Conservation (phyloP, 2,888 invertebrate species). For the Drosophila subquinaria region DNA sequence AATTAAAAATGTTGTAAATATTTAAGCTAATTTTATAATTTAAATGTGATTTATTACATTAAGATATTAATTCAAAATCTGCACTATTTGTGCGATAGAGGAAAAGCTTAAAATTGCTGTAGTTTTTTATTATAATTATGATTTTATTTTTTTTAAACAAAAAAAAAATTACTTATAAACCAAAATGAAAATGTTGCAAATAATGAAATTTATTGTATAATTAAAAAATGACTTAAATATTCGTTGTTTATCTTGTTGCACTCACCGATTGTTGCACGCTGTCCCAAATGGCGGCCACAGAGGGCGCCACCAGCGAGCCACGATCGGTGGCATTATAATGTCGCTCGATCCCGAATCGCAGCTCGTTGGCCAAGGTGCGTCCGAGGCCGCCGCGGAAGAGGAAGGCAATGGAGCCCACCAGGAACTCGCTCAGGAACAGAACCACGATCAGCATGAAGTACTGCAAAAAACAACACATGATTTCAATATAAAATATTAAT, state of each 20-base stretch:
- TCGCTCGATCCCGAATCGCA: slow-evolving; percentile 89
- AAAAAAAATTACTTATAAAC: too few species aligned
- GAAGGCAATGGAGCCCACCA: slow-evolving; percentile 91
- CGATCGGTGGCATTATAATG: slow-evolving; percentile 89
- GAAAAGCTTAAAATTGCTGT: not conserved
- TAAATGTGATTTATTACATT: too few species aligned
- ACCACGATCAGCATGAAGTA: slow-evolving; percentile 92
- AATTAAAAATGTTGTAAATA: too few species aligned
- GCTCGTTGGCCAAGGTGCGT: slow-evolving; percentile 88
- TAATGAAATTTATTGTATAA: too few species aligned
- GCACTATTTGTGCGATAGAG: too few species aligned
- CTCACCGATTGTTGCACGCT: slow-evolving; percentile 88
- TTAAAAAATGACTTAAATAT: too few species aligned
- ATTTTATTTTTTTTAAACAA: too few species aligned
- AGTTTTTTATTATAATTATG: too few species aligned
- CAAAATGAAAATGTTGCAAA: too few species aligned
- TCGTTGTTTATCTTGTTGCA: not conserved
- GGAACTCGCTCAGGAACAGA: slow-evolving; percentile 91
- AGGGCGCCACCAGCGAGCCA: slow-evolving; percentile 86
- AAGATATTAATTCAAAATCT: too few species aligned
- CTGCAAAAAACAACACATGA: slow-evolving; percentile 86
- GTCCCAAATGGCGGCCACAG: slow-evolving; percentile 91
- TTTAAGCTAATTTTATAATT: too few species aligned
- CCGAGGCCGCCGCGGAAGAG: slow-evolving; percentile 90
- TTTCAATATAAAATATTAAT: too few species aligned